These are phyloP conservation scores for Actinemys pallida DNA, from an alignment of 2,113 vertebrate species.

Conservation along the genomic window DNA sequence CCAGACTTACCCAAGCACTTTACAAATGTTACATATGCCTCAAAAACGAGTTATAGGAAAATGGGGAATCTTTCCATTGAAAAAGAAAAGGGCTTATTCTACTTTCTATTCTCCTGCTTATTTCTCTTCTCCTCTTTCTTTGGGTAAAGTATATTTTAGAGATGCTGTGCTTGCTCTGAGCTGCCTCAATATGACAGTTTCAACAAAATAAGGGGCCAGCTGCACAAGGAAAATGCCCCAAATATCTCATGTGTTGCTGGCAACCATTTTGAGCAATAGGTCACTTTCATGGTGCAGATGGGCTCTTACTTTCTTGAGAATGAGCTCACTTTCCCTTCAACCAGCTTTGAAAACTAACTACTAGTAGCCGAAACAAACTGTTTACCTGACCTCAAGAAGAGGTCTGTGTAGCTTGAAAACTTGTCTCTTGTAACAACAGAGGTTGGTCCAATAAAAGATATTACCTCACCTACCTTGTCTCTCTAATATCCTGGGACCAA, in stretches of 20 bases:
- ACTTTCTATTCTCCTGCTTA: neutral
- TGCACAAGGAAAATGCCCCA: neutral
- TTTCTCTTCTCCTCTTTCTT: neutral
- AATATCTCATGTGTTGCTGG: neutral
- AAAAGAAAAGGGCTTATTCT: neutral
- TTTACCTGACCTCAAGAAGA: too few species aligned
- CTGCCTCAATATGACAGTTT: neutral
- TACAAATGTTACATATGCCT: too few species aligned
- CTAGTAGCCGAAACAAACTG: too few species aligned
- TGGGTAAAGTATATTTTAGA: neutral
- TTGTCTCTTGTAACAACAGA: too few species aligned
- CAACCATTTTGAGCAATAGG: neutral
- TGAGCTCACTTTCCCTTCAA: too few species aligned
- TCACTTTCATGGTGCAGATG: too few species aligned
- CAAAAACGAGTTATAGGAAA: neutral
- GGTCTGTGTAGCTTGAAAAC: too few species aligned
- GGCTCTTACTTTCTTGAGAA: too few species aligned
- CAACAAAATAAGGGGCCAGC: neutral
- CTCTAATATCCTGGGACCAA: too few species aligned
- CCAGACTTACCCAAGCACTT: neutral
- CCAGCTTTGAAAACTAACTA: too few species aligned
- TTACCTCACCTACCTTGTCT: too few species aligned
- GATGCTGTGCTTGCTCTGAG: neutral
- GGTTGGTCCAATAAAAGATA: too few species aligned
- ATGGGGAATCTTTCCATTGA: neutral